Conservation (phyloP, 2,113 vertebrate species). For the Poeciliopsis turrubarensis region DNA sequence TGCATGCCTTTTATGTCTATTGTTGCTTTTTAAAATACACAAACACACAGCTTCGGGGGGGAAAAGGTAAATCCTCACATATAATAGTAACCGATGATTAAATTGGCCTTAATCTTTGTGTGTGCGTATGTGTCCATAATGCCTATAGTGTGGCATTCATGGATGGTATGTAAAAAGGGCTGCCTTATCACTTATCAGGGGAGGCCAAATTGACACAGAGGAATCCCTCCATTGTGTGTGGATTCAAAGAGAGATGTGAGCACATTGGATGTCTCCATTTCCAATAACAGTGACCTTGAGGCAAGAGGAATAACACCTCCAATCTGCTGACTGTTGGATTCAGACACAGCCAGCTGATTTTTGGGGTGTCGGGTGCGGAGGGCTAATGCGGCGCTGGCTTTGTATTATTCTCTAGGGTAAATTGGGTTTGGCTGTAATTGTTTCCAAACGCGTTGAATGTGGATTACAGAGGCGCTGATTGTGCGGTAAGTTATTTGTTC, state of each 20-base stretch:
- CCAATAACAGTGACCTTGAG: conserved; percentile 78
- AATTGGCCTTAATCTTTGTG: conserved; percentile 70
- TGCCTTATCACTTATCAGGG: conserved; percentile 70
- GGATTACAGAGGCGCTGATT: conserved; percentile 31
- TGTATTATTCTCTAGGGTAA: conserved; percentile 55
- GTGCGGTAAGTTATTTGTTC: neutral
- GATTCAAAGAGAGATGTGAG: conserved; percentile 75
- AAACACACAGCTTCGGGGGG: conserved; percentile 46
- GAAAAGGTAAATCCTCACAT: conserved; percentile 67
- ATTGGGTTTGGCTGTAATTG: conserved; percentile 62
- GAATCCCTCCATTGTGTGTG: conserved; percentile 73
- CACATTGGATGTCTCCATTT: conserved; percentile 76
- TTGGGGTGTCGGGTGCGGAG: conserved; percentile 31
- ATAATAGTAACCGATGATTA: conserved; percentile 73
- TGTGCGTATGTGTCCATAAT: conserved; percentile 47
- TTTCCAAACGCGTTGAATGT: conserved; percentile 26
- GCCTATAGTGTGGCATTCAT: conserved; percentile 69
- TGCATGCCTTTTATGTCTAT: conserved; percentile 64
- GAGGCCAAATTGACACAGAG: conserved; percentile 75
- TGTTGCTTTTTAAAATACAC: conserved; percentile 67
- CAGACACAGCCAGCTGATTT: conserved; percentile 58
- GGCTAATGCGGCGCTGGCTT: conserved; percentile 50
- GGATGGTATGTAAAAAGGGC: conserved; percentile 70
- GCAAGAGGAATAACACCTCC: conserved; percentile 58
- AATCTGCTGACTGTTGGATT: conserved; percentile 74